A percentile compares a stretch with the other conserved stretches of the same genome.
Evolutionary conservation across 2,113 vertebrate genomes (phyloP).

Genomic region (Ceyx cyanopectus): DNA sequence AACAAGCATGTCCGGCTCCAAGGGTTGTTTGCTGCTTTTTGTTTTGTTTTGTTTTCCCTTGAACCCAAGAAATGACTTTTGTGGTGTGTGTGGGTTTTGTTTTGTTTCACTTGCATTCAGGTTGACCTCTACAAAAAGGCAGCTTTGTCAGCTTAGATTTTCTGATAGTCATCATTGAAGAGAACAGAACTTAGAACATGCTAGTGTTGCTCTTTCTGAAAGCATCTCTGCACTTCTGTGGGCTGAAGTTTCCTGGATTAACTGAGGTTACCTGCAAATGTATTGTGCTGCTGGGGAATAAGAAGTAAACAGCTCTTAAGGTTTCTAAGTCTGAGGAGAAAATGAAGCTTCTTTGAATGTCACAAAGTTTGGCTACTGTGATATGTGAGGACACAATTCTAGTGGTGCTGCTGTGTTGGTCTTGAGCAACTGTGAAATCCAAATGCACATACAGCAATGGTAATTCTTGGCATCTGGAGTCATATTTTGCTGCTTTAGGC

Average conservation of each 20-base stretch:
- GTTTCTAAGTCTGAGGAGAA: neutral
- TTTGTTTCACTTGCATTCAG: neutral
- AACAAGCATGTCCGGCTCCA: neutral
- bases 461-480: neutral
- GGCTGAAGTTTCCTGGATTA: neutral
- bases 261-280: neutral
- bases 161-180: neutral
- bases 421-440: neutral
- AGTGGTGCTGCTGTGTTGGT: neutral
- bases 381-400: neutral
- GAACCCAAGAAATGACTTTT: neutral
- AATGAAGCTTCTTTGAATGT: neutral
- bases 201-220: neutral
- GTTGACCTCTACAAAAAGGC: slow-evolving; percentile 15
- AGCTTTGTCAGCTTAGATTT: slow-evolving; percentile 7
- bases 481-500: neutral
- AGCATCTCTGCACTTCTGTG: neutral
- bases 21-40: neutral
- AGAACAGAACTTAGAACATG: neutral
- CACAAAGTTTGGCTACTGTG: neutral
- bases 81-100: neutral
- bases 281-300: neutral
- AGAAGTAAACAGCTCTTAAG: neutral
- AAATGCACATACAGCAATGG: neutral
- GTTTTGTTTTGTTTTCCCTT: neutral